Evolutionary conservation across 2,113 vertebrate species (phyloP).

Genomic region (Nesoenas mayeri): DNA sequence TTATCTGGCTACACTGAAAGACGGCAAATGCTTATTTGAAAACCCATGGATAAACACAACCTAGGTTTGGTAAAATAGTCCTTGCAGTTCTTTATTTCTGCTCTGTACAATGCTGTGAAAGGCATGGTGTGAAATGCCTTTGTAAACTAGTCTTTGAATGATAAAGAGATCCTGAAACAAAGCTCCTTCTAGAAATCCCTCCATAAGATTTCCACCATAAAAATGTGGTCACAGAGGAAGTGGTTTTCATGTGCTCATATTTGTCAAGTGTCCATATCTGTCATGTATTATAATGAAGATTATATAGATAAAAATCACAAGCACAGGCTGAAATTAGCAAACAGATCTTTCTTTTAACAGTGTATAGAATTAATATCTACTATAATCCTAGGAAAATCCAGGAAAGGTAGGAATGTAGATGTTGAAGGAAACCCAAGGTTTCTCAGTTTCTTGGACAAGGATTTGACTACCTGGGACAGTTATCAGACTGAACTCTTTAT

Average conservation of each 20-base stretch:
- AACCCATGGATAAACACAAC: not conserved
- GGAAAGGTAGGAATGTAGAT: not conserved
- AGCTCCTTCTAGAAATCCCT: not conserved
- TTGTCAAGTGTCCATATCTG: not conserved
- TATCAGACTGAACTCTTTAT: not conserved
- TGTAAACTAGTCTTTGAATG: not conserved
- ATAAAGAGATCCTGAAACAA: not conserved
- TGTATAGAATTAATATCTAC: not conserved
- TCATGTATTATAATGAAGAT: not conserved
- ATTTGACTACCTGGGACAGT: not conserved
- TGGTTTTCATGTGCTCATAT: not conserved
- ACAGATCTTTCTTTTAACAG: not conserved
- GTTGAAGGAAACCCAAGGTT: not conserved
- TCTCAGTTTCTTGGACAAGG: not conserved
- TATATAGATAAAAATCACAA: not conserved
- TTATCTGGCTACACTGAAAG: not conserved
- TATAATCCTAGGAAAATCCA: not conserved
- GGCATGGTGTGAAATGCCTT: not conserved
- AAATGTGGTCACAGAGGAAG: not conserved
- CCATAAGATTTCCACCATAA: fast-evolving
- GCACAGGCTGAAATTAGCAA: not conserved
- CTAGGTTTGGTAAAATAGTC: not conserved
- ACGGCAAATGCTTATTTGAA: not conserved
- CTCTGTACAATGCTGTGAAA: not conserved
- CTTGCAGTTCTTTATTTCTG: not conserved